Evolutionary conservation across 2,888 invertebrate species (phyloP).

Genomic region (Spodoptera exigua): DNA sequence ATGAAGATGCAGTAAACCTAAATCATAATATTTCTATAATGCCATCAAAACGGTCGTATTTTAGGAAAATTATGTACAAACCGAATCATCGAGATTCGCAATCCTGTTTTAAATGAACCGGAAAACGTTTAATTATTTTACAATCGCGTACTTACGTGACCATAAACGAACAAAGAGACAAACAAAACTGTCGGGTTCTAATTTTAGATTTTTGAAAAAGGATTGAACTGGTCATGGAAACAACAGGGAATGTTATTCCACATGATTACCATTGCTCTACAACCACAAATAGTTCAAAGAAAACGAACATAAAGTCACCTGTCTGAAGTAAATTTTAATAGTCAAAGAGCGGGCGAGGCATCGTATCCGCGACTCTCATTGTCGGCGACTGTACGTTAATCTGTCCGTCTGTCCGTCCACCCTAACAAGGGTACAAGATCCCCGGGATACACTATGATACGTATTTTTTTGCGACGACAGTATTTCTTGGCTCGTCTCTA

Average conservation of each 20-base stretch:
- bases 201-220: no score
- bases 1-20: no score
- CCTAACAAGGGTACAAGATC: slow-evolving; percentile 62
- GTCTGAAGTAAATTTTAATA: slow-evolving; percentile 47
- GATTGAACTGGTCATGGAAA: neutral
- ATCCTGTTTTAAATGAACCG: no score
- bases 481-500: slow-evolving; percentile 51
- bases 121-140: no score
- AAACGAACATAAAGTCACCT: slow-evolving; percentile 28
- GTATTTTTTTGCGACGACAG: slow-evolving; percentile 57
- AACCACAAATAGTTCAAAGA: slow-evolving; percentile 32
- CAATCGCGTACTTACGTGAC: neutral
- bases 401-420: slow-evolving; percentile 72
- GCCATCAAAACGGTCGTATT: no score
- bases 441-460: slow-evolving; percentile 56
- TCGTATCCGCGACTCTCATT: slow-evolving; percentile 55
- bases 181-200: no score
- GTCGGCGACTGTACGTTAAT: slow-evolving; percentile 69
- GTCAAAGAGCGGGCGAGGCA: slow-evolving; percentile 47
- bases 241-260: neutral
- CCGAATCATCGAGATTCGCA: no score
- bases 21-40: no score
- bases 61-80: no score
- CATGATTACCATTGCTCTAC: neutral
- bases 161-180: no score